A percentile compares a stretch with the other conserved stretches of the same genome.
These are phyloP conservation scores for Eupithecia abbreviata DNA, from an alignment of 2,888 invertebrate genomes.

Conservation along the genomic window DNA sequence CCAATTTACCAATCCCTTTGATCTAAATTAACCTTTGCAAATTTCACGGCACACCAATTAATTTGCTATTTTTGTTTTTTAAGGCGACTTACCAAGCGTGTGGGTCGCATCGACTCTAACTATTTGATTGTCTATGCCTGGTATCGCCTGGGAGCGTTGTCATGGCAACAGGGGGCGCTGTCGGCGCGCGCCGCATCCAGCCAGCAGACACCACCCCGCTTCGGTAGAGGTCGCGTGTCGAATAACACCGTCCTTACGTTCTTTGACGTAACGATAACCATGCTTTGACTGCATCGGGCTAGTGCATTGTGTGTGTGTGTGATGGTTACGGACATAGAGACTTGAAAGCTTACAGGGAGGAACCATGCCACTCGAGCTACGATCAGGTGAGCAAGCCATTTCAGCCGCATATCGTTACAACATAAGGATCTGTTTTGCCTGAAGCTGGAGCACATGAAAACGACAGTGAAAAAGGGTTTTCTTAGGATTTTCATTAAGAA, in stretches of 20 bases:
- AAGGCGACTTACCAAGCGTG: conserved; percentile 44
- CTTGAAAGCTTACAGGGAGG: conserved; percentile 5
- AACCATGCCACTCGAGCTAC: conserved; percentile 77
- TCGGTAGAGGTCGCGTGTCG: conserved; percentile 70
- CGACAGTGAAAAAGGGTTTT: conserved; percentile 42
- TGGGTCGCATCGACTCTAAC: conserved; percentile 10
- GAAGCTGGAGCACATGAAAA: conserved; percentile 29
- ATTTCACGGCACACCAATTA: conserved; percentile 76
- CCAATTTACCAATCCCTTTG: conserved; percentile 58
- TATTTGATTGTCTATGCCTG: conserved; percentile 21
- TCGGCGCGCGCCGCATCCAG: conserved; percentile 78
- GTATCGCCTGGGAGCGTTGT: conserved; percentile 77
- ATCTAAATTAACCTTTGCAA: conserved; percentile 63
- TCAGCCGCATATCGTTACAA: conserved; percentile 41
- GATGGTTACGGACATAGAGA: conserved; percentile 59
- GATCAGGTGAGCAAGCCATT: conserved; percentile 76
- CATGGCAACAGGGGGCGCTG: conserved; percentile 75
- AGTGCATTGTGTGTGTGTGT: conserved; percentile 61
- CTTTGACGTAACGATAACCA: conserved; percentile 65
- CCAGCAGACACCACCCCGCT: conserved; percentile 76
- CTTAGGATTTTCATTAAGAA: conserved; percentile 41
- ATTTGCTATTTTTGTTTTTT: conserved; percentile 82
- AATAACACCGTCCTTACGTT: conserved; percentile 55
- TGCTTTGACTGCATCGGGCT: conserved; percentile 48
- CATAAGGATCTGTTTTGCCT: conserved; percentile 42